A percentile compares a stretch with the other conserved stretches of the same genome.
These are phyloP conservation scores for Rhysida immarginata DNA, from an alignment of 1,140 invertebrate species.

Conservation along the genomic window DNA sequence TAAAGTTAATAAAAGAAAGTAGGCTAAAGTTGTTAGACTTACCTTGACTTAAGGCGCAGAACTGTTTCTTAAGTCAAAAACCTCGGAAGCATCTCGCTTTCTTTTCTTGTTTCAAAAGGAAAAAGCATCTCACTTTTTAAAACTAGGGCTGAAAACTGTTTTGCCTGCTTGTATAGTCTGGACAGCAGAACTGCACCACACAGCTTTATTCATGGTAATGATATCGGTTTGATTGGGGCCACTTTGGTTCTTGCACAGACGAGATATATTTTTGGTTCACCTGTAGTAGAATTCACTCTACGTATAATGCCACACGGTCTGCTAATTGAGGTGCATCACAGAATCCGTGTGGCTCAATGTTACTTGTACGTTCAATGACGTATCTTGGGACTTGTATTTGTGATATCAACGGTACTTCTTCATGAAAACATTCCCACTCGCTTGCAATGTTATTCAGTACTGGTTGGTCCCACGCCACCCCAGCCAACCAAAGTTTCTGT, in stretches of 20 bases:
- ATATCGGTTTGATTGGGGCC: constrained; percentile 10
- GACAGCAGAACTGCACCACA: not conserved
- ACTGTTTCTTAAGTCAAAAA: no score
- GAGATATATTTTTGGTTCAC: not conserved
- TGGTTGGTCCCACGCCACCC: constrained; percentile 27
- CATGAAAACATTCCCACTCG: constrained; percentile 16
- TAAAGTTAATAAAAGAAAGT: no score
- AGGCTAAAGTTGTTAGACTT: no score
- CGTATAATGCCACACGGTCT: constrained; percentile 13
- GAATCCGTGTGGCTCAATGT: constrained; percentile 10
- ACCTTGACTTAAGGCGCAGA: no score
- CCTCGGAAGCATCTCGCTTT: no score
- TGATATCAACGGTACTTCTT: no score
- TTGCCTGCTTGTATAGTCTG: constrained; percentile 1
- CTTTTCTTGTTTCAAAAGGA: no score
- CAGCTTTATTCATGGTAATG: constrained; percentile 5
- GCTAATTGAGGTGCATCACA: no score
- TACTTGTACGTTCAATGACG: not conserved
- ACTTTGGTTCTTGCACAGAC: constrained; percentile 6
- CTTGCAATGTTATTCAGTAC: constrained; percentile 10
- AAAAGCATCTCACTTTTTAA: no score
- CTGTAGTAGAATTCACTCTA: not conserved
- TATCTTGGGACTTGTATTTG: no score
- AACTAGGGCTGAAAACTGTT: not conserved
- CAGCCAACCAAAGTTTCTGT: constrained; percentile 21